Conservation (phyloP, 2,797 vertebrate species). For the Phalloptychus januarius region DNA sequence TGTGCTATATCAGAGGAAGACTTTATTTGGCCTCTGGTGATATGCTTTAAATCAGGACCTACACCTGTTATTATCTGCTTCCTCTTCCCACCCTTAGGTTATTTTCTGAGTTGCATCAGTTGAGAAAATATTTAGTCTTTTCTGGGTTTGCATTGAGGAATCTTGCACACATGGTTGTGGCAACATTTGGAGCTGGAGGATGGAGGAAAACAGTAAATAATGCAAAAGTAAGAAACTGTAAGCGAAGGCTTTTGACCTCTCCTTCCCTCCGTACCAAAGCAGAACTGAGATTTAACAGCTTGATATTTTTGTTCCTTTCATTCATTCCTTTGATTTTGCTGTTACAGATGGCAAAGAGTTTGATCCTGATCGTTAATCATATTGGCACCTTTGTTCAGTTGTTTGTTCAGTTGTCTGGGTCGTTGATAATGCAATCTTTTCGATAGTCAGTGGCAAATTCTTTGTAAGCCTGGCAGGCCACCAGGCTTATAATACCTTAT, state of each 20-base stretch:
- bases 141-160: not conserved
- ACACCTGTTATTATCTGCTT: conserved; percentile 76
- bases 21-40: conserved; percentile 66
- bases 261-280: conserved; percentile 30
- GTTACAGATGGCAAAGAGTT: conserved; percentile 62
- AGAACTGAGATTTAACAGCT: conserved; percentile 67
- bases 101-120: conserved; percentile 22
- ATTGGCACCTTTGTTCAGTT: conserved; percentile 74
- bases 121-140: not conserved
- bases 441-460: not conserved
- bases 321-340: conserved; percentile 62
- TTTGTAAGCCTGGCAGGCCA: no score
- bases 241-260: conserved; percentile 79
- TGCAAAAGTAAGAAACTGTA: conserved; percentile 71
- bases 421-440: not conserved
- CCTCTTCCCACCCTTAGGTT: conserved; percentile 22
- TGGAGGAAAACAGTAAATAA: conserved; percentile 63
- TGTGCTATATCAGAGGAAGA: conserved; percentile 48
- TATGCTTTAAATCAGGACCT: conserved; percentile 55
- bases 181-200: conserved; percentile 36
- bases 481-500: no score
- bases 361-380: conserved; percentile 78
- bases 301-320: conserved; percentile 65
- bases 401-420: not conserved
- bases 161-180: not conserved